A percentile compares a stretch with the other conserved stretches of the same genome.
These are phyloP conservation scores for Neolamprologus fasciatus DNA, from an alignment of 2,113 vertebrate species.

Conservation along the genomic window DNA sequence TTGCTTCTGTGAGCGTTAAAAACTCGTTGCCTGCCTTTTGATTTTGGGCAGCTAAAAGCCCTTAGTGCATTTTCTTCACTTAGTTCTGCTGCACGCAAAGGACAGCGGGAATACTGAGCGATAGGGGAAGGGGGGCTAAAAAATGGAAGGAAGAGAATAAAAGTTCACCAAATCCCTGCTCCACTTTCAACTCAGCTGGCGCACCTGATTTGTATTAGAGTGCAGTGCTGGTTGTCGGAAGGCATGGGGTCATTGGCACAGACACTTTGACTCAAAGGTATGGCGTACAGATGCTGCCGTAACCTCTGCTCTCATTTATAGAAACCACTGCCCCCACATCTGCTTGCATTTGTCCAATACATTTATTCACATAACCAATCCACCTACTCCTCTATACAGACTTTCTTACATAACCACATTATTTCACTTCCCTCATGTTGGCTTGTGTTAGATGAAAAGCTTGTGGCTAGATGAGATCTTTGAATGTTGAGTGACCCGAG, in stretches of 20 bases:
- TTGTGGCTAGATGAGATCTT: slow-evolving; percentile 10
- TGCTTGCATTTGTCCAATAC: slow-evolving; percentile 16
- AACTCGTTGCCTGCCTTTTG: slow-evolving; percentile 6
- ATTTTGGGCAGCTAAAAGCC: slow-evolving; percentile 29
- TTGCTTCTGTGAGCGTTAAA: slow-evolving; percentile 38
- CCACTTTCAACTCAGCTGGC: slow-evolving; percentile 36
- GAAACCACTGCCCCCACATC: slow-evolving; percentile 22
- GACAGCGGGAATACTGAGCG: neutral
- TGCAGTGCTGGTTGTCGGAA: neutral
- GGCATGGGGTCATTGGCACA: slow-evolving; percentile 22
- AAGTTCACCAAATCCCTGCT: slow-evolving; percentile 21
- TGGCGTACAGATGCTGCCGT: slow-evolving; percentile 49
- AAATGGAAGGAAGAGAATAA: slow-evolving; percentile 1
- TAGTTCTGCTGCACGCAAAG: slow-evolving; percentile 39
- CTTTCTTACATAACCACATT: slow-evolving; percentile 32
- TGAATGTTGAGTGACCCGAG: neutral
- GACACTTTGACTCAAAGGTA: slow-evolving; percentile 33
- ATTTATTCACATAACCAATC: neutral
- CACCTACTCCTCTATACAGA: neutral
- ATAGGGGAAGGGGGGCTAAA: neutral
- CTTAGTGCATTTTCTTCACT: slow-evolving; percentile 47
- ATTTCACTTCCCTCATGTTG: slow-evolving; percentile 2
- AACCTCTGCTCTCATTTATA: slow-evolving; percentile 15
- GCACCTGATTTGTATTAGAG: slow-evolving; percentile 64
- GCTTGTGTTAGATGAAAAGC: slow-evolving; percentile 10